A percentile compares a stretch with the other conserved stretches of the same genome.
phyloP scores from a whole-genome alignment of 2,888 invertebrate genomes.

The Cataglyphis livida region DNA sequence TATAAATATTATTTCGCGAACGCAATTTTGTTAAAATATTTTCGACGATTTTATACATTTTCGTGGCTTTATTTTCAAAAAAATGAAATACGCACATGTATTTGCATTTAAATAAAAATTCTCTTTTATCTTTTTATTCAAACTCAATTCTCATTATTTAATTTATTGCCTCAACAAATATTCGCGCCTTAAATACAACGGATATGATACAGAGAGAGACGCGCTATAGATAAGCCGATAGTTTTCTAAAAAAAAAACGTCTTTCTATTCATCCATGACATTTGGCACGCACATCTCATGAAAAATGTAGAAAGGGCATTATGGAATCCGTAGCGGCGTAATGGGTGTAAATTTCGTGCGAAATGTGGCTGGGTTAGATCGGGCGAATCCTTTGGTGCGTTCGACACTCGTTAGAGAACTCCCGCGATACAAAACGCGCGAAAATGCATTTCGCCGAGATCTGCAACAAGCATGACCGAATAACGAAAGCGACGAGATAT shows the following conservation, averaged over 20 bases:
- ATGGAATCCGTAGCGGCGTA: conserved; percentile 26
- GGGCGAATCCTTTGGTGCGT: conserved; percentile 33
- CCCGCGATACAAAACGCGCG: conserved; percentile 23
- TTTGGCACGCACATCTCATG: conserved; percentile 32
- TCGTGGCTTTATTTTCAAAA: background rate
- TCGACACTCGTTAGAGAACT: conserved; percentile 61
- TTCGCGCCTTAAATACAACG: background rate
- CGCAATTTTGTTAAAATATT: conserved; percentile 37
- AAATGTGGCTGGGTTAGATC: conserved; percentile 33
- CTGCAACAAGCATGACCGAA: conserved; percentile 28
- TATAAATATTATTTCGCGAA: background rate
- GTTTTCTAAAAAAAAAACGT: conserved; percentile 21
- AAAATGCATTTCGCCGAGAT: conserved; percentile 56
- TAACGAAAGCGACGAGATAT: conserved; percentile 34
- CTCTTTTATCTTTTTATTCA: background rate
- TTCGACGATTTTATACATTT: conserved; percentile 6
- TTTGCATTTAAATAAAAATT: background rate
- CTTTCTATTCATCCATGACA: conserved; percentile 26
- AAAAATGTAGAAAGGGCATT: conserved; percentile 35
- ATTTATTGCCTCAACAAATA: background rate
- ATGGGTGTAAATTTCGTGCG: conserved; percentile 37
- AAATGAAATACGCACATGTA: conserved; percentile 14
- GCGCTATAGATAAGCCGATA: background rate
- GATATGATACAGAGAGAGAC: background rate
- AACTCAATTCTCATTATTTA: background rate